A percentile compares a stretch with the other conserved stretches of the same genome.
Evolutionary conservation across 2,888 invertebrate species (phyloP).

Genomic region (Ctena decussata): DNA sequence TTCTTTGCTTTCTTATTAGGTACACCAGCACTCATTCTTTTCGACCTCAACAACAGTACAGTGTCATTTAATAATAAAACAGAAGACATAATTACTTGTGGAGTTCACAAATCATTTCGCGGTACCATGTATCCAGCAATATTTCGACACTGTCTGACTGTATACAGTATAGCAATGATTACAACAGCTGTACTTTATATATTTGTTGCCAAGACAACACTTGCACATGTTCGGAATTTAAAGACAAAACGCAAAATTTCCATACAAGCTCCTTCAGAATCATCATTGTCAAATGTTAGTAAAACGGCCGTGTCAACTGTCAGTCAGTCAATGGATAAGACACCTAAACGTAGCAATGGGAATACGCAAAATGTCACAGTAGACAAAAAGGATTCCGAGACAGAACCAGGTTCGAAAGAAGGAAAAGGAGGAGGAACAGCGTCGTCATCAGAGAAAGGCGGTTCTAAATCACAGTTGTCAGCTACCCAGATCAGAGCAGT

Average conservation of each 20-base stretch:
- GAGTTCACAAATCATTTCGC: not conserved
- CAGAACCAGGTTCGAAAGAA: too few relatives aligned
- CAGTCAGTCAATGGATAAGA: too few relatives aligned
- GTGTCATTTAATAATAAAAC: not conserved
- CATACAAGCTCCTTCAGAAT: too few relatives aligned
- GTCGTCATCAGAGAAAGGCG: too few relatives aligned
- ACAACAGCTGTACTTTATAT: not conserved
- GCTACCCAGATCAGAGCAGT: too few relatives aligned
- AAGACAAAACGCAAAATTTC: not conserved
- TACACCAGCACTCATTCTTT: not conserved
- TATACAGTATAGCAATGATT: not conserved
- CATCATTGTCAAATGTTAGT: too few relatives aligned
- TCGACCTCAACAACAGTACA: not conserved
- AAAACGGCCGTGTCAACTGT: too few relatives aligned
- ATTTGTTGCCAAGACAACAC: not conserved
- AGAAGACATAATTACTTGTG: not conserved
- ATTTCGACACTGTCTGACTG: not conserved
- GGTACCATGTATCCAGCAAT: not conserved
- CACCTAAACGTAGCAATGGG: too few relatives aligned
- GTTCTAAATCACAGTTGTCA: too few relatives aligned
- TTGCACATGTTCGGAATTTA: not conserved
- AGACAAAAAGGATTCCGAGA: too few relatives aligned
- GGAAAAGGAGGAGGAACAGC: too few relatives aligned
- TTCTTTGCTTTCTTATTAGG: not conserved
- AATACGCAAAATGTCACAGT: too few relatives aligned